Evolutionary conservation across 1,140 invertebrate species (phyloP).

Genomic region (Diabrotica virgifera): DNA sequence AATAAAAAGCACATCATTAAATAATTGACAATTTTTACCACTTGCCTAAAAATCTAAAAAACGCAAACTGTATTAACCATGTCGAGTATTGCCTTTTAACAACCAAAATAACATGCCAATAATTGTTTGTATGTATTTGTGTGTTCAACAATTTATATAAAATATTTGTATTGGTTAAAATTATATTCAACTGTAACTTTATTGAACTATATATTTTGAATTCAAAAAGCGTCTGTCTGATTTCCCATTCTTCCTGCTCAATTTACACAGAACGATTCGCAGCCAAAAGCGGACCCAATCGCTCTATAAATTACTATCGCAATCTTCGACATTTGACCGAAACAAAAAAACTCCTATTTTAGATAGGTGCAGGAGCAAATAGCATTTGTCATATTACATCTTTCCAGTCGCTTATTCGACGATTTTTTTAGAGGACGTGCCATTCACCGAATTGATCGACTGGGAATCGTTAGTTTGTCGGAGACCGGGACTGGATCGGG

Average conservation of each 20-base stretch:
- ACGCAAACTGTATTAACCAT: too few species aligned
- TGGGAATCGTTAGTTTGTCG: slow-evolving; percentile 27
- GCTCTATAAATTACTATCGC: slow-evolving; percentile 23
- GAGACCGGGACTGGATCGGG: slow-evolving; percentile 16
- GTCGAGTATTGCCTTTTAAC: too few species aligned
- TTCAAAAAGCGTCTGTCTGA: neutral
- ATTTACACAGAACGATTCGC: neutral
- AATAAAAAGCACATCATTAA: too few species aligned
- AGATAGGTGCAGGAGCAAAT: slow-evolving; percentile 30
- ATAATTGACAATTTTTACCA: too few species aligned
- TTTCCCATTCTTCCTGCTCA: neutral
- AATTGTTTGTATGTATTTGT: too few species aligned
- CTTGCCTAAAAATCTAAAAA: too few species aligned
- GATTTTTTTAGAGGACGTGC: neutral
- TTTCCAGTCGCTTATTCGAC: slow-evolving; percentile 8
- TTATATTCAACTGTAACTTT: too few species aligned
- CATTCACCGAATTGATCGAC: slow-evolving; percentile 7
- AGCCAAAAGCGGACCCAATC: slow-evolving; percentile 15
- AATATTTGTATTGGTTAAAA: too few species aligned
- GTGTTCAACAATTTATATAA: too few species aligned
- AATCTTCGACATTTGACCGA: slow-evolving; percentile 34
- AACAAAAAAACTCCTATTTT: slow-evolving; percentile 26
- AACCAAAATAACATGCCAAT: too few species aligned
- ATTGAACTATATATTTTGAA: neutral
- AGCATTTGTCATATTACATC: slow-evolving; percentile 34